A percentile compares a stretch with the other conserved stretches of the same genome.
These are phyloP conservation scores for Furcifer pardalis DNA, from an alignment of 2,797 vertebrate species.

Conservation along the genomic window DNA sequence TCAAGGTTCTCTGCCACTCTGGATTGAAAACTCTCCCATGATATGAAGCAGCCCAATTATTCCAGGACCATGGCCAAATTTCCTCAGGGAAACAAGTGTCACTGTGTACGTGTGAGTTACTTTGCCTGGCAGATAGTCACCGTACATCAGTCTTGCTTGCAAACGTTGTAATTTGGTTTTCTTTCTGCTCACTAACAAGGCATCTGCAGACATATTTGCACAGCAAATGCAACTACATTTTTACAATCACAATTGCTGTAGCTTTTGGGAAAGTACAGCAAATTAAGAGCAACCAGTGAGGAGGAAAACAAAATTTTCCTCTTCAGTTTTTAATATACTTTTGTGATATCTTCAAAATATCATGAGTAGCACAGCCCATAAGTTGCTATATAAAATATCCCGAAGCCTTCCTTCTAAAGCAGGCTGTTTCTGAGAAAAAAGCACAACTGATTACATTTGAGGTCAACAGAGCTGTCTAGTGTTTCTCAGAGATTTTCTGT, in stretches of 20 bases:
- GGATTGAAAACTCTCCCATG: background rate
- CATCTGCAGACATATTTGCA: background rate
- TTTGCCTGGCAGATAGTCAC: background rate
- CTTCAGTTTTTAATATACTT: background rate
- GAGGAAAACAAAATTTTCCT: background rate
- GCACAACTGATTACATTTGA: background rate
- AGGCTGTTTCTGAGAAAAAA: too few relatives aligned
- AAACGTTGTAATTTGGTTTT: background rate
- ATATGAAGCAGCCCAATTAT: background rate
- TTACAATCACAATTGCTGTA: background rate
- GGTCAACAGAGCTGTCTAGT: background rate
- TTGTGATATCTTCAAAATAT: background rate
- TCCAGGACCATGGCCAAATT: background rate
- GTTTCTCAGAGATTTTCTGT: background rate
- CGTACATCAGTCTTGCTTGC: background rate
- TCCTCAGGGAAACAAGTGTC: conserved; percentile 1
- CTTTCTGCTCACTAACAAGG: background rate
- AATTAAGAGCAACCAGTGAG: background rate
- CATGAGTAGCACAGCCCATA: background rate
- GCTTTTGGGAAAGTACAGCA: background rate
- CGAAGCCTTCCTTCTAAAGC: background rate
- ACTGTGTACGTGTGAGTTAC: background rate
- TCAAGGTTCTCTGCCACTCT: conserved; percentile 6
- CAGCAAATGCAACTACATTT: background rate
- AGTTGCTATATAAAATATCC: background rate